These are phyloP conservation scores for Leucosticte australis DNA, from an alignment of 2,113 vertebrate genomes.

Conservation along the genomic window DNA sequence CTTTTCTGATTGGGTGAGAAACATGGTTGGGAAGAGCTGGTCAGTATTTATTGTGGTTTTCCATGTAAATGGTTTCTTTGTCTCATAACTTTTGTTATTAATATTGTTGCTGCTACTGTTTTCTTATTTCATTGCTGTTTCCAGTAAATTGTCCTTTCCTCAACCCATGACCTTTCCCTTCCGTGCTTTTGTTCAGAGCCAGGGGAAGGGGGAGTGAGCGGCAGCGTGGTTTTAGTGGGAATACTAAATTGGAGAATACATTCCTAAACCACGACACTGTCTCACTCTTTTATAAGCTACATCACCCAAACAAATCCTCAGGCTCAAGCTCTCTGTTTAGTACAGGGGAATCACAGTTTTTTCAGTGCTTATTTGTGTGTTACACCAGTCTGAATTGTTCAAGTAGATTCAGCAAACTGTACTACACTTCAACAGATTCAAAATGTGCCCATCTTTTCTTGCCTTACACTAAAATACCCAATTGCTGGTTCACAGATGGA, in stretches of 20 bases:
- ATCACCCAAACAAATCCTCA: neutral
- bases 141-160: neutral
- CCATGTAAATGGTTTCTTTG: neutral
- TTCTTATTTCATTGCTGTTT: neutral
- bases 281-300: neutral
- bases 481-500: neutral
- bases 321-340: neutral
- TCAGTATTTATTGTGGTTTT: neutral
- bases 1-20: neutral
- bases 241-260: neutral
- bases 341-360: neutral
- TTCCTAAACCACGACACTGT: neutral
- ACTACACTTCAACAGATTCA: constrained; percentile 12
- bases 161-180: neutral
- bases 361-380: neutral
- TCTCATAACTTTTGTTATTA: neutral
- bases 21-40: fast-evolving
- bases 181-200: fast-evolving
- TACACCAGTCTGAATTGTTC: constrained; percentile 11
- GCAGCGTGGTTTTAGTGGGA: neutral
- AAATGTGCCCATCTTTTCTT: neutral
- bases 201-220: fast-evolving
- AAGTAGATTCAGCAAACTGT: neutral
- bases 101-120: neutral
- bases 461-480: neutral